Evolutionary conservation across 2,797 vertebrate genomes (phyloP).

Genomic region (Diglossa cyanea): DNA sequence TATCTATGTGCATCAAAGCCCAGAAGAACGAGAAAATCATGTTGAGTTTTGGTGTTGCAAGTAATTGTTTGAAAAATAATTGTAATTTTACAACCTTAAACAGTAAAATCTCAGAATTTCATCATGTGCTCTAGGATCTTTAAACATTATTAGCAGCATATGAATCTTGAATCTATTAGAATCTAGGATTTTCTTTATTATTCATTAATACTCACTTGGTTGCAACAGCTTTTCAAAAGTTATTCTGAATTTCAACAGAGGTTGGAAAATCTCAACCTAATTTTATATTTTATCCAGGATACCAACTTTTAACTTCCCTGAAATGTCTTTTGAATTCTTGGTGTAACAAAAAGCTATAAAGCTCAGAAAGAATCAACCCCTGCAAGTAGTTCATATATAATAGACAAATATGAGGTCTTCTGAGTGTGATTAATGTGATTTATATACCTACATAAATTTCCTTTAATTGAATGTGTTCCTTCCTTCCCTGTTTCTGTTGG

Average conservation of each 20-base stretch:
- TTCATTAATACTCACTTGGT: neutral
- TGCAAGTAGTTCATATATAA: neutral
- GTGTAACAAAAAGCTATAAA: neutral
- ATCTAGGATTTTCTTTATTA: neutral
- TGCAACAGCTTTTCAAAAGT: neutral
- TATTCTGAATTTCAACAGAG: neutral
- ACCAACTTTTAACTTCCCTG: neutral
- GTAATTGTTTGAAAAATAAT: neutral
- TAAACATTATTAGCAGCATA: neutral
- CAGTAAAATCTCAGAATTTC: neutral
- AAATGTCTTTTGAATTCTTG: neutral
- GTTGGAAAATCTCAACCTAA: neutral
- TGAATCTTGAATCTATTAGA: neutral
- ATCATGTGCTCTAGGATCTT: neutral
- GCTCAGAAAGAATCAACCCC: neutral
- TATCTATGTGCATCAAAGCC: neutral
- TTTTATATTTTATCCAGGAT: neutral
- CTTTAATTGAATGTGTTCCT: conserved; percentile 1
- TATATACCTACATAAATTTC: neutral
- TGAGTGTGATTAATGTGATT: neutral
- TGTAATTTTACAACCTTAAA: neutral
- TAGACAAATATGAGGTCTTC: neutral
- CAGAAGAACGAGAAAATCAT: neutral
- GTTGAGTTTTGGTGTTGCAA: neutral
- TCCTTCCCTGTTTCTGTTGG: neutral